Percentiles rank a stretch among this genome's conserved stretches.
Conservation (phyloP, 2,113 vertebrate species). For the Micronycteris hirsuta region DNA sequence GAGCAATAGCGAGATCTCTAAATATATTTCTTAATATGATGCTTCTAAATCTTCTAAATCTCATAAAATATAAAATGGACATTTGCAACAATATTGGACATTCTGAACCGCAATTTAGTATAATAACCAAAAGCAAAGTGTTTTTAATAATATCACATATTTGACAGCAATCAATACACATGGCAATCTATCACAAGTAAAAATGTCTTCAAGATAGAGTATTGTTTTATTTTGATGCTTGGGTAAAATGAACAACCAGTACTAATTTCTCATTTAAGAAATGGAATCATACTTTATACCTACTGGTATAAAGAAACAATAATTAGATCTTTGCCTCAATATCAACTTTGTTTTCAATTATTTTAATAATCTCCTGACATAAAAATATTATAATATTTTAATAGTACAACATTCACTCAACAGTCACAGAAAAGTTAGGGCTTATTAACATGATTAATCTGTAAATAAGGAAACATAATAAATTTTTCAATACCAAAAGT, state of each 20-base stretch:
- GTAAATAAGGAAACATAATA: not conserved
- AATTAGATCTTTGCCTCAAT: not conserved
- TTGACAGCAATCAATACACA: not conserved
- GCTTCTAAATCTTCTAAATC: not conserved
- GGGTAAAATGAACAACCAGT: not conserved
- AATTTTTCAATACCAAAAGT: not conserved
- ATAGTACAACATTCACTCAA: not conserved
- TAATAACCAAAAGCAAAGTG: slow-evolving; percentile 3
- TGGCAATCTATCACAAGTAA: not conserved
- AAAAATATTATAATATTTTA: slow-evolving; percentile 1
- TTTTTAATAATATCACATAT: not conserved
- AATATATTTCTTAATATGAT: slow-evolving; percentile 6
- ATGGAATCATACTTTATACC: not conserved
- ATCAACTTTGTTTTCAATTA: slow-evolving; percentile 45
- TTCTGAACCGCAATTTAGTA: not conserved
- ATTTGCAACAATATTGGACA: not conserved
- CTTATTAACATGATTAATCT: slow-evolving; percentile 29
- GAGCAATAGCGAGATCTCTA: not conserved
- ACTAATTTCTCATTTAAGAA: not conserved
- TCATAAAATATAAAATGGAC: slow-evolving; percentile 20
- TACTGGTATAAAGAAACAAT: not conserved
- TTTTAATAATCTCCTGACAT: slow-evolving; percentile 23
- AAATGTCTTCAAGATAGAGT: not conserved
- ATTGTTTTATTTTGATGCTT: slow-evolving; percentile 2
- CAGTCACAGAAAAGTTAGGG: not conserved